Percentiles rank a stretch among this genome's conserved stretches.
These are phyloP conservation scores for Frankliniella fusca DNA, from an alignment of 2,888 invertebrate species.

Conservation along the genomic window DNA sequence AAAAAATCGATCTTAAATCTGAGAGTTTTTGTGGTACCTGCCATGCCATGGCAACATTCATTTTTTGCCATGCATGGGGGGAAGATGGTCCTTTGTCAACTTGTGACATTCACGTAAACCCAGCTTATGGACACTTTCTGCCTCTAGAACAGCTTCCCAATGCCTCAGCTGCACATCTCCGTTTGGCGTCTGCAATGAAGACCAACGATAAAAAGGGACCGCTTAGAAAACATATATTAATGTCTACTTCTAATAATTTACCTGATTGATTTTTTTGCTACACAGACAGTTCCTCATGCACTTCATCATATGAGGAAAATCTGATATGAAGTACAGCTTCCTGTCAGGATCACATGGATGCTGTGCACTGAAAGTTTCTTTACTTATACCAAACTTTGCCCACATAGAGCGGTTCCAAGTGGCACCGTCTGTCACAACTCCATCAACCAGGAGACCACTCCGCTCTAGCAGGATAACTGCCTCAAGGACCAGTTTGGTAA, in stretches of 20 bases:
- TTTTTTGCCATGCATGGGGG: no score
- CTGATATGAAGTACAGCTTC: slow-evolving; percentile 27
- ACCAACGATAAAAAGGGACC: background rate
- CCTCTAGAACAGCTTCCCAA: no score
- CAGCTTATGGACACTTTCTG: no score
- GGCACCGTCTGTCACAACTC: slow-evolving; percentile 29
- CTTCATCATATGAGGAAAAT: slow-evolving; percentile 29
- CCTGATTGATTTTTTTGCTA: background rate
- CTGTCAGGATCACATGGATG: slow-evolving; percentile 24
- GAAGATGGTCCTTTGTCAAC: no score
- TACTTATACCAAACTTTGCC: slow-evolving; percentile 28
- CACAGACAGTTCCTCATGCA: slow-evolving; percentile 8
- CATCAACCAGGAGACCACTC: slow-evolving; percentile 28
- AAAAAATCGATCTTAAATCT: no score
- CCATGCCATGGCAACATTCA: no score
- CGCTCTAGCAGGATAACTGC: slow-evolving; percentile 27
- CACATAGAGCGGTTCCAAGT: no score
- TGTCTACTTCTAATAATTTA: background rate
- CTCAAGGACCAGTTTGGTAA: slow-evolving; percentile 31
- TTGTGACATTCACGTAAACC: no score
- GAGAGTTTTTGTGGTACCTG: no score
- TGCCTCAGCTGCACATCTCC: background rate
- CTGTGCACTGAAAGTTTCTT: background rate
- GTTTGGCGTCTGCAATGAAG: background rate
- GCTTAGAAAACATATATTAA: background rate